phyloP scores from a whole-genome alignment of 2,888 invertebrate genomes.

The Dexiosoma caninum region DNA sequence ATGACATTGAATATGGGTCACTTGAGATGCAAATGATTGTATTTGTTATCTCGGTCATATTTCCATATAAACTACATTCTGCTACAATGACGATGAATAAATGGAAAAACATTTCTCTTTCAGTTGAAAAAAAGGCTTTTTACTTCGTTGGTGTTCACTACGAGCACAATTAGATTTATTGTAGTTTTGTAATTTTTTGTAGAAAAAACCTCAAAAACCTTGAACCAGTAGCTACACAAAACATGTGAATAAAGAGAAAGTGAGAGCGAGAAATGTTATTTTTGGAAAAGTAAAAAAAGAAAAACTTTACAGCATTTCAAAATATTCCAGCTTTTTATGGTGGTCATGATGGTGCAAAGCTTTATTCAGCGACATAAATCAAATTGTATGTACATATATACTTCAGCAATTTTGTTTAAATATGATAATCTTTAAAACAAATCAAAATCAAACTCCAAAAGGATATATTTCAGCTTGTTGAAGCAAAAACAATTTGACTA shows the following conservation, averaged over 20 bases:
- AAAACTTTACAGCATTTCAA: not conserved
- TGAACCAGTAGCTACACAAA: constrained; percentile 12
- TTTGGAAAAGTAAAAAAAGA: not conserved
- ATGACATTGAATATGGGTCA: constrained; percentile 40
- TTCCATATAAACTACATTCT: not conserved
- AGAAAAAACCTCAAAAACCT: constrained; percentile 15
- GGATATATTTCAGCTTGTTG: not conserved
- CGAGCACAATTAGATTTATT: constrained; percentile 38
- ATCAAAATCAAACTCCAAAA: not conserved
- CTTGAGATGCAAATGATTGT: constrained; percentile 32
- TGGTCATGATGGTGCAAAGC: not conserved
- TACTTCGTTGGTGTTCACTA: not conserved
- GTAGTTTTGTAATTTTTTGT: not conserved
- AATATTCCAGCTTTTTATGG: not conserved
- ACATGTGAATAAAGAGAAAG: not conserved
- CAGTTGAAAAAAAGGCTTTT: not conserved
- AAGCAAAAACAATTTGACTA: not conserved
- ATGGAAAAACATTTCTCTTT: constrained; percentile 11
- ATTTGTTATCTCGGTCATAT: constrained; percentile 14
- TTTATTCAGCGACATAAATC: constrained; percentile 17
- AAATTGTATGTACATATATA: too few species aligned
- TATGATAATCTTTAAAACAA: constrained; percentile 26
- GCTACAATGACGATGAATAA: not conserved
- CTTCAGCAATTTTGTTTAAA: not conserved
- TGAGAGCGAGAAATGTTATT: not conserved